Percentiles rank a stretch among this genome's conserved stretches.
These are phyloP conservation scores for Euschistus heros DNA, from an alignment of 1,140 invertebrate genomes.

Conservation along the genomic window DNA sequence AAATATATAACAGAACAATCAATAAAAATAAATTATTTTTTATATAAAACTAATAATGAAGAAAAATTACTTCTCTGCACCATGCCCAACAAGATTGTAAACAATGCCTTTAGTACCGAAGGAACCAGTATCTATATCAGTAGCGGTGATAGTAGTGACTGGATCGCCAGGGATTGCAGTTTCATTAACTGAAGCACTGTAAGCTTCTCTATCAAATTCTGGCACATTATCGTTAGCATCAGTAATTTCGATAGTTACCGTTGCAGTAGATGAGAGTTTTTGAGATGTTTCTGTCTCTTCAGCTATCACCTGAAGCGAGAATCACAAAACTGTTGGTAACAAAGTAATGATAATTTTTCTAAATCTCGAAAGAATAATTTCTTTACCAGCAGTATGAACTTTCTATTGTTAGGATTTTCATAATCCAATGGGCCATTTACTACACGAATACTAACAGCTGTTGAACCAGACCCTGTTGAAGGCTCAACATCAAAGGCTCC, in stretches of 20 bases:
- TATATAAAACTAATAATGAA: constrained; percentile 43
- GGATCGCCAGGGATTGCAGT: constrained; percentile 54
- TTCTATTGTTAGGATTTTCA: constrained; percentile 83
- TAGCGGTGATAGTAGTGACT: constrained; percentile 65
- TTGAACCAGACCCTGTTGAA: constrained; percentile 60
- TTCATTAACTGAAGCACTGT: constrained; percentile 60
- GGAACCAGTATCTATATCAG: constrained; percentile 70
- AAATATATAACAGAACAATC: constrained; percentile 52
- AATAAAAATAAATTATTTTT: constrained; percentile 45
- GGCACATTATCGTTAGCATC: constrained; percentile 90
- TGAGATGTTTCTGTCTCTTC: constrained; percentile 67
- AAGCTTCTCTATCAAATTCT: constrained; percentile 60
- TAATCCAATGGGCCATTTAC: constrained; percentile 68
- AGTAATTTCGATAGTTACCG: constrained; percentile 67
- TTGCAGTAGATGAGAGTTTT: constrained; percentile 70
- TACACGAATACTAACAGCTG: constrained; percentile 68
- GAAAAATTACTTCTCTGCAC: constrained; percentile 50
- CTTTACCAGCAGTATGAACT: constrained; percentile 76
- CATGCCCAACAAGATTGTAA: constrained; percentile 74
- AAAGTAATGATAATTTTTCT: neutral
- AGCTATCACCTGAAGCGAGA: constrained; percentile 55
- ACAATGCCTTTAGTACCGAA: constrained; percentile 70
- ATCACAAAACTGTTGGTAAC: neutral
- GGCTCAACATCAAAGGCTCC: constrained; percentile 77
- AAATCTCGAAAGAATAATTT: constrained; percentile 4